phyloP scores from a whole-genome alignment of 37 sponge, comb jelly and placozoan species.

The Aphrocallistes beatrix region DNA sequence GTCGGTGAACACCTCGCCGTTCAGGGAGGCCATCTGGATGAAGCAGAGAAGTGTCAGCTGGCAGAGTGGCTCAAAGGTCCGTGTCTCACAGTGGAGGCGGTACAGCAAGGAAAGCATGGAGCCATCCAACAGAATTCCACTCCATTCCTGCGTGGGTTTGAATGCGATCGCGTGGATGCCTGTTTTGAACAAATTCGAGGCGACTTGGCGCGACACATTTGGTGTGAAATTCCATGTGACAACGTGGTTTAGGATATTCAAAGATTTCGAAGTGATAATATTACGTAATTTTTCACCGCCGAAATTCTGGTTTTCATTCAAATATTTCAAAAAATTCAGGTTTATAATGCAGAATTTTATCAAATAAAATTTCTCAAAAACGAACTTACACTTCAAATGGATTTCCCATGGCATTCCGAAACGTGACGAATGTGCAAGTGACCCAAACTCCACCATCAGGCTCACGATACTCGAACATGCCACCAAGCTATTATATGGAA shows the following conservation, averaged over 20 bases:
- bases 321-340: neutral
- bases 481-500: neutral
- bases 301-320: neutral
- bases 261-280: neutral
- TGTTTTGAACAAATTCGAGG: neutral
- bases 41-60: constrained; percentile 15
- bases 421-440: neutral
- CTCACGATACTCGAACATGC: neutral
- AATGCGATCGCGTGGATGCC: neutral
- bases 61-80: neutral
- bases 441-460: constrained; percentile 10
- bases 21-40: constrained; percentile 7
- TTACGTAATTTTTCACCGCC: neutral
- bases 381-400: neutral
- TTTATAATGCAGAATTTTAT: neutral
- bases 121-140: neutral
- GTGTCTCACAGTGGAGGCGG: neutral
- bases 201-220: neutral
- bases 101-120: neutral
- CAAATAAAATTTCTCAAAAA: neutral
- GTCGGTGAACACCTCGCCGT: neutral
- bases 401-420: constrained; percentile 14
- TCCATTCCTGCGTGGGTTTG: neutral
- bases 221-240: constrained; percentile 19
- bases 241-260: constrained; percentile 12